Base-by-base conservation (phyloP, 1,140 invertebrate species). In the Euwallacea fornicatus region DNA sequence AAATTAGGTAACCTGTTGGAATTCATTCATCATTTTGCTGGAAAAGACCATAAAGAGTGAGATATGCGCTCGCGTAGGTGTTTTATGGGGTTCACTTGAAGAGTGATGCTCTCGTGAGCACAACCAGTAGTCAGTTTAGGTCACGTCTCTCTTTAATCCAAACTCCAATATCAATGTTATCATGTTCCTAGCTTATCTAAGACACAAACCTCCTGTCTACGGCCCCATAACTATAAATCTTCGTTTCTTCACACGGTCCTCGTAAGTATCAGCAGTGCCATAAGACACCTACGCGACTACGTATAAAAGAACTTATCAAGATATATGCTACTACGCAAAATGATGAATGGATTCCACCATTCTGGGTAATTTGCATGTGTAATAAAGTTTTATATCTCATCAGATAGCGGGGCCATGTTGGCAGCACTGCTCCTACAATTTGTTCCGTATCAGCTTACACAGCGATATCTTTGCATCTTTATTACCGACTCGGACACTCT, bases 381-480 rank as follows among this genome's bases (percentile, higher is more conserved):
- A 74, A 72, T 75, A 73, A 67, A 65, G 70, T 69, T 73, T 74
- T 75, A 75, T 75, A 76, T 75, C 66, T 74, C 76, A 77, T 77
- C 76, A 77, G 77, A 77, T 76, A 77, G 73, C 65, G 54, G 66
- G 73, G 62, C 74, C 72, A 77, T 75, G 76, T 75, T 76, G 75
- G 76, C 76, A 77, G 74, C 76, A 75, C 73, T 77, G 77, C 76
- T 76, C 75, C 76, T 78, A 78, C 77, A 78, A 79, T 79, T 79
- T 79, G 78, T 79, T 78, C 75, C 66, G 75, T 79, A 79, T 78
- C 78, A 77, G 70, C 69, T 79, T 78, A 78, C 78, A 74, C 54
- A 58, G 50, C 70, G 73, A 68, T 77, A 78, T 79, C 77, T 77
- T 72, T 74, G 63, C 75, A 79, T 78, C 78, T 78, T 79, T 78